Conservation (phyloP, 2,113 vertebrate genomes). For the Hirundichthys speculiger region DNA sequence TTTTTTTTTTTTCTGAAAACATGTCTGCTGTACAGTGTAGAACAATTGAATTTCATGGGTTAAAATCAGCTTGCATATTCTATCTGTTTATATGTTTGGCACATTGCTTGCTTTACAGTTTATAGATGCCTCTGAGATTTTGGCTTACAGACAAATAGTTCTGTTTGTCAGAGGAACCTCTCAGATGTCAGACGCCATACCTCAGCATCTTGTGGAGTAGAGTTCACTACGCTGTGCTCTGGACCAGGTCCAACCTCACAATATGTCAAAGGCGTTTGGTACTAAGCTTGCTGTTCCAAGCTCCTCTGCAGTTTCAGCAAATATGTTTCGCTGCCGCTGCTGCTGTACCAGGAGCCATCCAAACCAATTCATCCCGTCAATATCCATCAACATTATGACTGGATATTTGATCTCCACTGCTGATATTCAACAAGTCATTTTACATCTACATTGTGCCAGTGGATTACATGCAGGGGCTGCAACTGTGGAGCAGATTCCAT, state of each 20-base stretch:
- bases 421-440: conserved; percentile 53
- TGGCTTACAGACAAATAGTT: no score
- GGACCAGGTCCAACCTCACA: conserved; percentile 11
- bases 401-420: conserved; percentile 33
- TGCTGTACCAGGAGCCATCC: conserved; percentile 10
- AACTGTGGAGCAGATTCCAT: conserved; percentile 35
- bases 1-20: no score
- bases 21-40: no score
- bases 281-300: conserved; percentile 4
- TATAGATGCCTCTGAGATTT: no score
- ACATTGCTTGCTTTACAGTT: no score
- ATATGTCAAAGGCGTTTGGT: conserved; percentile 8
- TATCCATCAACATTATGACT: conserved; percentile 28
- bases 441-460: conserved; percentile 35
- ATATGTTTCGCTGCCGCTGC: neutral
- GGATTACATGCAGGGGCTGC: conserved; percentile 15
- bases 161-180: no score
- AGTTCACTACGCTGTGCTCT: neutral
- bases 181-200: no score
- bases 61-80: no score
- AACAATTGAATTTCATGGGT: no score
- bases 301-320: conserved; percentile 18
- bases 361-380: conserved; percentile 38
- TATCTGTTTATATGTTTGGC: no score
- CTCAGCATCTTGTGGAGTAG: no score